A percentile compares a stretch with the other conserved stretches of the same genome.
Evolutionary conservation across 2,888 invertebrate genomes (phyloP).

Genomic region (Drosophila robusta): DNA sequence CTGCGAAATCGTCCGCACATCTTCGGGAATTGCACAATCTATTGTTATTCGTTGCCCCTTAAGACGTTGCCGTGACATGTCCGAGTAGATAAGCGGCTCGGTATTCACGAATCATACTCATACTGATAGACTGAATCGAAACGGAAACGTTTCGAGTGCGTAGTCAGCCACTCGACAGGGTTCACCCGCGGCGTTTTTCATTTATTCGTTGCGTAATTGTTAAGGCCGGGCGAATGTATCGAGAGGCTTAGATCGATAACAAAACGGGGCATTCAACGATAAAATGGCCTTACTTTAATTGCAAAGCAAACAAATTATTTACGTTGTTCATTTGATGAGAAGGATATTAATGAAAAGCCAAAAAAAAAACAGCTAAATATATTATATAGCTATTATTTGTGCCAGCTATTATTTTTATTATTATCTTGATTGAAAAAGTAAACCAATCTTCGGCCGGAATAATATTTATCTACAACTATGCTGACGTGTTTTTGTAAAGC

Average conservation of each 20-base stretch:
- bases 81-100: slow-evolving; percentile 7
- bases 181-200: slow-evolving; percentile 23
- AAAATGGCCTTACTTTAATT: slow-evolving; percentile 23
- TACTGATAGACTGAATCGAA: slow-evolving; percentile 10
- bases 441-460: too few species aligned
- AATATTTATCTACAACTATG: background rate
- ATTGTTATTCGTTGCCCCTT: background rate
- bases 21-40: slow-evolving; percentile 20
- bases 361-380: too few species aligned
- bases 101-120: background rate
- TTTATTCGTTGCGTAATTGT: slow-evolving; percentile 24
- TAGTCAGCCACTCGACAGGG: slow-evolving; percentile 26
- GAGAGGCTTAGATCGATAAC: slow-evolving; percentile 18
- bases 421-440: too few species aligned
- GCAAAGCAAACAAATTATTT: background rate
- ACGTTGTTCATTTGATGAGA: background rate
- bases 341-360: too few species aligned
- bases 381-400: too few species aligned
- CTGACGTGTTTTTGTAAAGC: too few species aligned
- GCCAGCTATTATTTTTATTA: too few species aligned
- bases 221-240: slow-evolving; percentile 25
- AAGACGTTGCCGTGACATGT: slow-evolving; percentile 1
- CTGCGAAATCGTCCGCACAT: background rate
- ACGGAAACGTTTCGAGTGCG: slow-evolving; percentile 49
- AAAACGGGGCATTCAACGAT: slow-evolving; percentile 26